A percentile compares a stretch with the other conserved stretches of the same genome.
phyloP scores from a whole-genome alignment of 2,888 invertebrate genomes.

The Lypha dubia region DNA sequence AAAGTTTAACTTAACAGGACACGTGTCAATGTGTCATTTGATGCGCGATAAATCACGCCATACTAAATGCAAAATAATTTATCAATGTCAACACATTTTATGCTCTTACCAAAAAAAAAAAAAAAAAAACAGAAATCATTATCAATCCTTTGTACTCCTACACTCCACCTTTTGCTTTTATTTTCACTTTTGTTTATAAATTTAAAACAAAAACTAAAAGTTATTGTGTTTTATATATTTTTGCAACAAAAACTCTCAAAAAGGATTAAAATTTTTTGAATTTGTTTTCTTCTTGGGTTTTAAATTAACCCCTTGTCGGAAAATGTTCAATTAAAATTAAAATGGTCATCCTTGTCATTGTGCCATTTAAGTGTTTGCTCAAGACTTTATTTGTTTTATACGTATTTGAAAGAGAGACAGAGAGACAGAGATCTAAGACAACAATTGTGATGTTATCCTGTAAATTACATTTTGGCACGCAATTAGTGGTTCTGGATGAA shows the following conservation, averaged over 20 bases:
- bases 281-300: slow-evolving; percentile 24
- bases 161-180: background rate
- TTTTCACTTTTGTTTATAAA: slow-evolving; percentile 22
- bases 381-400: slow-evolving; percentile 67
- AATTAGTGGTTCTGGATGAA: slow-evolving; percentile 79
- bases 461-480: slow-evolving; percentile 82
- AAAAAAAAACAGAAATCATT: slow-evolving; percentile 66
- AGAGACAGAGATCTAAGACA: slow-evolving; percentile 56
- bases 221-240: slow-evolving; percentile 50
- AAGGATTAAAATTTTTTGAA: slow-evolving; percentile 80
- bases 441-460: slow-evolving; percentile 77
- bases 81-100: slow-evolving; percentile 80
- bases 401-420: background rate
- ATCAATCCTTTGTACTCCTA: slow-evolving; percentile 54
- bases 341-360: slow-evolving; percentile 66
- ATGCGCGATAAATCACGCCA: slow-evolving; percentile 82
- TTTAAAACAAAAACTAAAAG: slow-evolving; percentile 59
- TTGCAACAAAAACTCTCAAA: slow-evolving; percentile 37
- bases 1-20: slow-evolving; percentile 75
- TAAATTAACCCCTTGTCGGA: slow-evolving; percentile 49
- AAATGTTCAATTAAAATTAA: slow-evolving; percentile 60
- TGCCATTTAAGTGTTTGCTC: slow-evolving; percentile 58
- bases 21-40: slow-evolving; percentile 80
- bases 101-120: too few relatives aligned
- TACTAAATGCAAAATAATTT: slow-evolving; percentile 81